These are phyloP conservation scores for Uromys caudimaculatus DNA, from an alignment of 2,797 vertebrate species.

Conservation along the genomic window DNA sequence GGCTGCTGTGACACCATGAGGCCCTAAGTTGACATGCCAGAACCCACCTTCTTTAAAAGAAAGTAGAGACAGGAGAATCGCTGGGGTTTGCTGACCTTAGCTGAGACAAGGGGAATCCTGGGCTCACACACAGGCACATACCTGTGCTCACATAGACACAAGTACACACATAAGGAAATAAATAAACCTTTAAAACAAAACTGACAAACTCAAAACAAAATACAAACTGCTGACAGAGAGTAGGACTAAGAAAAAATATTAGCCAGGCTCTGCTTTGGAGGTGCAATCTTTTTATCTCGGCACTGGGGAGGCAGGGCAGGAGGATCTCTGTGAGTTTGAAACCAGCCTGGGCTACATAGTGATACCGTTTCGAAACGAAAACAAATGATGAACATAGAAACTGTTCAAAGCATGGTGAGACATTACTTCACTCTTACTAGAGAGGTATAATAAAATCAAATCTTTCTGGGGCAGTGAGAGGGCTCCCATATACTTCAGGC, in stretches of 20 bases:
- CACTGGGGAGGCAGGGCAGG: not conserved
- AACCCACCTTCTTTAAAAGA: not conserved
- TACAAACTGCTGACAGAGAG: not conserved
- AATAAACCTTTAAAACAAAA: not conserved
- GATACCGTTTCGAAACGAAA: not conserved
- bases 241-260: not conserved
- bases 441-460: not conserved
- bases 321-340: not conserved
- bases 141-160: not conserved
- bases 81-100: not conserved
- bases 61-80: not conserved
- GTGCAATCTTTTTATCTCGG: not conserved
- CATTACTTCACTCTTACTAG: not conserved
- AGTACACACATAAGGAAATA: not conserved
- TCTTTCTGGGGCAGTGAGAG: not conserved
- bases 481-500: not conserved
- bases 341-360: not conserved
- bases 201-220: not conserved
- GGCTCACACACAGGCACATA: not conserved
- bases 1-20: not conserved
- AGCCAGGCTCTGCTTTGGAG: not conserved
- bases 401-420: not conserved
- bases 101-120: not conserved
- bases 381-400: not conserved
- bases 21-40: not conserved